Evolutionary conservation across 2,888 invertebrate species (phyloP), one percentile per base, ranked within the genome.

Genomic region (Andrena bicolor): DNA sequence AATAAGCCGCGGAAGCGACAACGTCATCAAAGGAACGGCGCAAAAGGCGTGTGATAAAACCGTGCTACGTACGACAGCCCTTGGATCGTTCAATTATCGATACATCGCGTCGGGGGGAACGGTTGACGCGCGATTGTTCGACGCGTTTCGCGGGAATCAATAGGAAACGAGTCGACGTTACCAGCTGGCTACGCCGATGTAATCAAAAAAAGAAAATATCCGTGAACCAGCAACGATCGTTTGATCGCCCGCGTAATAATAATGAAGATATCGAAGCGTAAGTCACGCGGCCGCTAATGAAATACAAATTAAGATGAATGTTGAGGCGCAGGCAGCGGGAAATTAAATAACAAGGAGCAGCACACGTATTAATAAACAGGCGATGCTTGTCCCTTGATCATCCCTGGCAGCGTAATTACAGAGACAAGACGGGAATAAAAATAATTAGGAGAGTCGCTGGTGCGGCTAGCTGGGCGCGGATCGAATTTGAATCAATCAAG

Each of bases 41-140:
- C 35, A 75, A 77, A 81, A 83, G 77, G 73, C 73, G 77, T 56
- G 41, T 51, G 82, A 75, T 72, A 77, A 81, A 76, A 70, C 61
- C 56, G 56, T 20, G 65, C 58, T 49, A 71, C 65, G 51, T 71
- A 61, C 70, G 75, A 74, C 82, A 51, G 61, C 75, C 70, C 74
- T 82, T 75, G 80, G 80, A 80, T 75, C 75, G 75, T 82, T 82
- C 82, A 82, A 82, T 82, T 82, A 82, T 75, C 80, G 75, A 82
- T 80, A 82, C 65, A 66, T 49, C 80, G 70, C n/a, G 30, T n/a
- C 56, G 35, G 13, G 23, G n/a, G 51, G 32, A 4, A 16, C 53
- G 69, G 60, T 61, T 61, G 53, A 60, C 30, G 64, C 68, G 32
- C 20, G 74, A 74, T 81, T 75, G 75, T 75, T 66, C 56, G 20